Conservation (phyloP, 2,113 vertebrate species). For the Channa argus region DNA sequence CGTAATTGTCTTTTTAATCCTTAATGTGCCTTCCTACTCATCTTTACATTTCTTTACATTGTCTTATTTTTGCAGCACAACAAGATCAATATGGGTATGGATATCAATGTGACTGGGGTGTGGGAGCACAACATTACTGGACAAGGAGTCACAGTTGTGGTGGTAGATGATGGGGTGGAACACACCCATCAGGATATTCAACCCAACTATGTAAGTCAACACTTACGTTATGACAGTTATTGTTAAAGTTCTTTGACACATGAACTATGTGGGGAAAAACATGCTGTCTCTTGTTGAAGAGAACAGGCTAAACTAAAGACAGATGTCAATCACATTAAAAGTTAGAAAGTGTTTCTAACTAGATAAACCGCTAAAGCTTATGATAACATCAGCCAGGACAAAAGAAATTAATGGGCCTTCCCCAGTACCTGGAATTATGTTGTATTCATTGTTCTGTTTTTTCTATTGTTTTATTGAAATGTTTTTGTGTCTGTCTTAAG, state of each 20-base stretch:
- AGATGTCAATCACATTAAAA: too few species aligned
- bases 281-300: too few species aligned
- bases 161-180: conserved; percentile 95
- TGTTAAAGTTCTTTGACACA: neutral
- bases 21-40: neutral
- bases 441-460: too few species aligned
- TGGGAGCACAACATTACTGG: conserved; percentile 97
- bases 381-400: neutral
- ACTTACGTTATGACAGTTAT: too few species aligned
- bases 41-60: neutral
- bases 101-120: conserved; percentile 95
- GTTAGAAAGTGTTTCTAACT: neutral
- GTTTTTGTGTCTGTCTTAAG: conserved; percentile 72
- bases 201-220: conserved; percentile 93
- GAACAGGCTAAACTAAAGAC: neutral
- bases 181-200: conserved; percentile 94
- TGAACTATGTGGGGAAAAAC: neutral
- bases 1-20: neutral
- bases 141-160: conserved; percentile 92
- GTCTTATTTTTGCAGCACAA: conserved; percentile 86
- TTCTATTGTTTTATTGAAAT: neutral
- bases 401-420: too few species aligned
- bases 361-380: neutral
- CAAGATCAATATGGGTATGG: conserved; percentile 86
- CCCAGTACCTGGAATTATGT: too few species aligned